Conservation (phyloP, 2,797 vertebrate genomes). For the Rhincodon typus region DNA sequence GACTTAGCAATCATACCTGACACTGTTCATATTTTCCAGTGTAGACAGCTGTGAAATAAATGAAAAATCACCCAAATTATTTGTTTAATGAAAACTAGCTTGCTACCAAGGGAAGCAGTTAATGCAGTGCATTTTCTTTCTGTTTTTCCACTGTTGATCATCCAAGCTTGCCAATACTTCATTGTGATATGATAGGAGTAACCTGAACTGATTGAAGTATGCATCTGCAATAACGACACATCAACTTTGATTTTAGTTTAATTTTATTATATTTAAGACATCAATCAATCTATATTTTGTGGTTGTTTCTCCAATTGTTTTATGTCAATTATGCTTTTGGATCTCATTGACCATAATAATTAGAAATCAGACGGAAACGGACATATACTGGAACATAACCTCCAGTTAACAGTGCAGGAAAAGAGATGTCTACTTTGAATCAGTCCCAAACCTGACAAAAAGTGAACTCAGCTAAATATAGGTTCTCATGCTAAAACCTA, state of each 20-base stretch:
- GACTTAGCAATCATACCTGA: background rate
- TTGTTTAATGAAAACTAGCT: background rate
- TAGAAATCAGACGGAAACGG: background rate
- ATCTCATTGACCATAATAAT: background rate
- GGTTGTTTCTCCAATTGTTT: background rate
- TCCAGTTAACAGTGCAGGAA: background rate
- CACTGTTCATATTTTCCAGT: background rate
- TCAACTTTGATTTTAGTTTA: constrained; percentile 3
- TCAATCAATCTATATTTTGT: background rate
- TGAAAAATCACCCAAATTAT: background rate
- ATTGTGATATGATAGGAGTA: background rate
- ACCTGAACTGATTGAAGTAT: background rate
- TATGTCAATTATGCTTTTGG: background rate
- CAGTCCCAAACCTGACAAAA: background rate
- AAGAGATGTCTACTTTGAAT: background rate
- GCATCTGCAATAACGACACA: background rate
- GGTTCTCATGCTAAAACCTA: background rate
- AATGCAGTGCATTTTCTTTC: background rate
- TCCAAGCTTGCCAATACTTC: background rate
- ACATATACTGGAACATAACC: background rate
- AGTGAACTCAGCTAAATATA: background rate
- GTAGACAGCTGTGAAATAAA: background rate
- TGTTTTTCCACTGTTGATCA: constrained; percentile 9
- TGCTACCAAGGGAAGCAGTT: background rate
- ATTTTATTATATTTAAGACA: constrained; percentile 17